These are phyloP conservation scores for Sebastes kiyomatsui DNA, from an alignment of 2,797 vertebrate genomes.

Conservation along the genomic window DNA sequence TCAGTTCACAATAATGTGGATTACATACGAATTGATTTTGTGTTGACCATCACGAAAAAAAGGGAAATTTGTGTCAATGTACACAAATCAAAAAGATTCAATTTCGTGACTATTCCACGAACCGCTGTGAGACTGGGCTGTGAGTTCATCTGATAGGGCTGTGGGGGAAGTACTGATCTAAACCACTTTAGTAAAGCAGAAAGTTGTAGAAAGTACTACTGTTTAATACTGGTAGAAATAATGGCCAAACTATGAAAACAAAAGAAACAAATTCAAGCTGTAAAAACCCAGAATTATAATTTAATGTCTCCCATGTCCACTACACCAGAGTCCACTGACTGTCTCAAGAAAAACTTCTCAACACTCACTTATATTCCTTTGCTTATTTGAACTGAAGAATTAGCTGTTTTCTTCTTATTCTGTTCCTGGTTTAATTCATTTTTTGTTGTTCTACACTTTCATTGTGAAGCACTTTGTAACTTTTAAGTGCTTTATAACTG, in stretches of 20 bases:
- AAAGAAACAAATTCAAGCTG: background rate
- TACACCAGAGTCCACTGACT: background rate
- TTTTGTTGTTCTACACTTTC: background rate
- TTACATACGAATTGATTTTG: too few relatives aligned
- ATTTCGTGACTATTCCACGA: too few relatives aligned
- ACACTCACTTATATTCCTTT: background rate
- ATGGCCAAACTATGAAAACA: background rate
- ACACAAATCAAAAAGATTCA: too few relatives aligned
- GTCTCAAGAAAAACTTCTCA: background rate
- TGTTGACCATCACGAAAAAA: too few relatives aligned
- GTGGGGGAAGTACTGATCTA: too few relatives aligned
- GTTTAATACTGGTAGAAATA: background rate
- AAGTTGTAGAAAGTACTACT: background rate
- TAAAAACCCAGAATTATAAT: background rate
- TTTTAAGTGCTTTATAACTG: background rate
- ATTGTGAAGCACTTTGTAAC: background rate
- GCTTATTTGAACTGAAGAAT: background rate
- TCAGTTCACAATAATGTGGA: too few relatives aligned
- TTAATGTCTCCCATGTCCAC: background rate
- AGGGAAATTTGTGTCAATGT: too few relatives aligned
- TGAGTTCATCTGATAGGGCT: too few relatives aligned
- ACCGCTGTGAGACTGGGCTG: too few relatives aligned
- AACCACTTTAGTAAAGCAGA: background rate
- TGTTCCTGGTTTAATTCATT: background rate
- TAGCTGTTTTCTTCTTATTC: background rate